These are phyloP conservation scores for Adelphocoris suturalis DNA, from an alignment of 2,888 invertebrate species.

Conservation along the genomic window DNA sequence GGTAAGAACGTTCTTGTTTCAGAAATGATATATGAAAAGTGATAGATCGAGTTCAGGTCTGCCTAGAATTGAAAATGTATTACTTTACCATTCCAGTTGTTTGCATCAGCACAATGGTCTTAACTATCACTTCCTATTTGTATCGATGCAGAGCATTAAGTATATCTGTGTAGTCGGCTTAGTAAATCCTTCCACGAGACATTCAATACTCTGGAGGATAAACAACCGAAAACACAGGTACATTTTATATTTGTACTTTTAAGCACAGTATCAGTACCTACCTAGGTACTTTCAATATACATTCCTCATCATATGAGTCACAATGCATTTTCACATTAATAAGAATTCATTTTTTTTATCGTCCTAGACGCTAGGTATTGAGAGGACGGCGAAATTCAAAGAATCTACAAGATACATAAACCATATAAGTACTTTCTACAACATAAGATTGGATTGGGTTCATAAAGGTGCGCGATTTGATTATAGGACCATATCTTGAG, in stretches of 20 bases:
- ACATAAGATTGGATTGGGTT: not conserved
- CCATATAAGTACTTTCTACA: not conserved
- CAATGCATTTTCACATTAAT: not conserved
- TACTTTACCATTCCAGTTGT: too few relatives aligned
- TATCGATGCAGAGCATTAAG: not conserved
- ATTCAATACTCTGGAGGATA: not conserved
- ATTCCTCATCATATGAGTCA: constrained; percentile 3
- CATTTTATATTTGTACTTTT: not conserved
- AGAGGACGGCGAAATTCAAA: constrained; percentile 15
- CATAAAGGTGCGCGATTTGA: not conserved
- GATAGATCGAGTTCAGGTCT: too few relatives aligned
- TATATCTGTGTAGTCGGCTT: not conserved
- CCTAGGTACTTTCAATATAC: not conserved
- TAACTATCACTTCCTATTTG: not conserved
- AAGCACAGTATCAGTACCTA: not conserved
- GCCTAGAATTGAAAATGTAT: too few relatives aligned
- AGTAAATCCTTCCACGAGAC: not conserved
- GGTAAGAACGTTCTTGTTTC: too few relatives aligned
- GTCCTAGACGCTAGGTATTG: not conserved
- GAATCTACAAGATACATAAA: not conserved
- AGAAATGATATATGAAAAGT: too few relatives aligned
- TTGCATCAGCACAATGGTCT: too few relatives aligned
- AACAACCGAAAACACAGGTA: not conserved
- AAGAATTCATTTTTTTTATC: not conserved
- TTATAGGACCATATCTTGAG: not conserved